phyloP scores from a whole-genome alignment of 2,888 invertebrate genomes.

The Caenorhabditis virilis region DNA sequence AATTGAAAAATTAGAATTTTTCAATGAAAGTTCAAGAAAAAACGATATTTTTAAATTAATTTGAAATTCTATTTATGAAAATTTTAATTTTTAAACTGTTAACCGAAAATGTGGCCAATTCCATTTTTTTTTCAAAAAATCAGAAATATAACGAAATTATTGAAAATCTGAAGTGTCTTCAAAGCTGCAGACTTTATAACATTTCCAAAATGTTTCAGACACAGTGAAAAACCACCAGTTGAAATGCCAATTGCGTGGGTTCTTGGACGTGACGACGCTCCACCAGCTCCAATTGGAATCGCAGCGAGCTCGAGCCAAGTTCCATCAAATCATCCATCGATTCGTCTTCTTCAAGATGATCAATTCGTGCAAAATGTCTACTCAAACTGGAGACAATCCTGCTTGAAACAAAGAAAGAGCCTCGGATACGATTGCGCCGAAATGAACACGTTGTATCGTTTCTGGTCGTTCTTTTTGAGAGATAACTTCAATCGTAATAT shows the following conservation, averaged over 20 bases:
- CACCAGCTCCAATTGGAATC: slow-evolving; percentile 45
- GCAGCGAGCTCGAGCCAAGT: slow-evolving; percentile 49
- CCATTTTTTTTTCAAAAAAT: too few relatives aligned
- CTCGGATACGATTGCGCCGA: slow-evolving; percentile 93
- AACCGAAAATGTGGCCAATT: too few relatives aligned
- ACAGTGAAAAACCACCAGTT: slow-evolving; percentile 79
- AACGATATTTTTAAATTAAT: too few relatives aligned
- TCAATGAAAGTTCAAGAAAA: too few relatives aligned
- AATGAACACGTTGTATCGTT: slow-evolving; percentile 98
- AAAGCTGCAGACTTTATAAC: too few relatives aligned
- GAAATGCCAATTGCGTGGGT: slow-evolving; percentile 98
- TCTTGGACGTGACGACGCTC: slow-evolving; percentile 74
- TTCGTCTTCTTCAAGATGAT: slow-evolving; percentile 89
- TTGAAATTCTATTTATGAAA: too few relatives aligned
- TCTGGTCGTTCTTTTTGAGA: slow-evolving; percentile 98
- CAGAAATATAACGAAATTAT: too few relatives aligned
- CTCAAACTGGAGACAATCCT: slow-evolving; percentile 90
- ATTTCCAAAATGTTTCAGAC: too few relatives aligned
- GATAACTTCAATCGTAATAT: slow-evolving; percentile 97
- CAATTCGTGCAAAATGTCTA: slow-evolving; percentile 95
- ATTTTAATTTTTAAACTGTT: slow-evolving; percentile 26
- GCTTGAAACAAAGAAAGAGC: slow-evolving; percentile 90
- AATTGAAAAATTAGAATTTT: too few relatives aligned
- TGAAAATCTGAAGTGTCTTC: too few relatives aligned
- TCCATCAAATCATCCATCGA: slow-evolving; percentile 80